Evolutionary conservation across 2,113 vertebrate genomes (phyloP).

Genomic region (Vanacampus margaritifer): DNA sequence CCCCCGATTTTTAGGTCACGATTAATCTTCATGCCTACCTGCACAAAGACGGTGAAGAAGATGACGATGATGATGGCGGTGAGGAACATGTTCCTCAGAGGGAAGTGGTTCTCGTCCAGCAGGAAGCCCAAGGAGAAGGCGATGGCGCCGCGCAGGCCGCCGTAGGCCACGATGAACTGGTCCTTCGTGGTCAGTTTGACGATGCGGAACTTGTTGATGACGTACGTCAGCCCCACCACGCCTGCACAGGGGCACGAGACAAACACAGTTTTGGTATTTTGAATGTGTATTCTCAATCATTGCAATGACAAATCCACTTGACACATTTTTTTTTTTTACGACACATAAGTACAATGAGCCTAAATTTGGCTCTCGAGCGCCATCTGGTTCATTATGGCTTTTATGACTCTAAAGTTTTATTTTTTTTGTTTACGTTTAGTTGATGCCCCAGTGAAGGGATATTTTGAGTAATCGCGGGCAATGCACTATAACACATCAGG

Average conservation of each 20-base stretch:
- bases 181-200: constrained; percentile 96
- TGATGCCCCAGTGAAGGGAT: no score
- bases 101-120: constrained; percentile 72
- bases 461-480: no score
- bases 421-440: no score
- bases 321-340: no score
- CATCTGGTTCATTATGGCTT: no score
- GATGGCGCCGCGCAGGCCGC: constrained; percentile 93
- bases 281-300: no score
- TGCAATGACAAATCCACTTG: no score
- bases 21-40: constrained; percentile 72
- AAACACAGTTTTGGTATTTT: background rate
- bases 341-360: no score
- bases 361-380: no score
- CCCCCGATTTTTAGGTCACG: background rate
- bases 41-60: constrained; percentile 98
- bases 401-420: no score
- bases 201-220: constrained; percentile 97
- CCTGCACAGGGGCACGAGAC: constrained; percentile 65
- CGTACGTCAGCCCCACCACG: constrained; percentile 86
- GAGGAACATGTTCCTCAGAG: constrained; percentile 87
- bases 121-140: constrained; percentile 95
- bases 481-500: no score
- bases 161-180: constrained; percentile 97
- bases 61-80: constrained; percentile 97